Conservation (phyloP, 2,888 invertebrate genomes). For the Fabriciana adippe region DNA sequence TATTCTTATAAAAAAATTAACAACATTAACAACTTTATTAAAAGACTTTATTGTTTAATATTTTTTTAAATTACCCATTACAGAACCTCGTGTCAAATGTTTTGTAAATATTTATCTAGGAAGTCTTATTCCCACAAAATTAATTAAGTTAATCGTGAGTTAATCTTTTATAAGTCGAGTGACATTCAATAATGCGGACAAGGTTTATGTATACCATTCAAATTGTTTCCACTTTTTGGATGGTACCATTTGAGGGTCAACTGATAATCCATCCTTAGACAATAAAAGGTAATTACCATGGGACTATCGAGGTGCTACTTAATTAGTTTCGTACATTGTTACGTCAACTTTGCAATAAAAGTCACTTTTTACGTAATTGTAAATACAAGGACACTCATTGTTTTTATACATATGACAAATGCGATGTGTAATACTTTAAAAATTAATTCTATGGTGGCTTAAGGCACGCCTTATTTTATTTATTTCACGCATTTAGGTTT, state of each 20-base stretch:
- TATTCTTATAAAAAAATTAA: too few relatives aligned
- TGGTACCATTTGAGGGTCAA: slow-evolving; percentile 35
- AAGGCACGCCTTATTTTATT: neutral
- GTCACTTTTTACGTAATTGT: slow-evolving; percentile 20
- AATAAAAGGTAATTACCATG: slow-evolving; percentile 48
- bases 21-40: too few relatives aligned
- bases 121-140: neutral
- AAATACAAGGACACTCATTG: slow-evolving; percentile 26
- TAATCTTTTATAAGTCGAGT: slow-evolving; percentile 17
- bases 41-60: too few relatives aligned
- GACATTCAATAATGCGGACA: slow-evolving; percentile 37
- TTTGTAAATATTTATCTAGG: neutral
- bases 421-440: slow-evolving; percentile 1
- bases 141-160: slow-evolving; percentile 13
- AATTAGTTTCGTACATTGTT: slow-evolving; percentile 58
- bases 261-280: slow-evolving; percentile 42
- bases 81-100: neutral
- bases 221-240: slow-evolving; percentile 39
- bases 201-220: slow-evolving; percentile 36
- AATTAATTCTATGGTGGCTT: neutral
- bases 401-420: slow-evolving; percentile 13
- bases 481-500: neutral
- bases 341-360: slow-evolving; percentile 53
- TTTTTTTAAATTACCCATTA: too few relatives aligned
- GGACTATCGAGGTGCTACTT: slow-evolving; percentile 51